Evolutionary conservation across 2,797 vertebrate species (phyloP).

Genomic region (Darevskia mixta): DNA sequence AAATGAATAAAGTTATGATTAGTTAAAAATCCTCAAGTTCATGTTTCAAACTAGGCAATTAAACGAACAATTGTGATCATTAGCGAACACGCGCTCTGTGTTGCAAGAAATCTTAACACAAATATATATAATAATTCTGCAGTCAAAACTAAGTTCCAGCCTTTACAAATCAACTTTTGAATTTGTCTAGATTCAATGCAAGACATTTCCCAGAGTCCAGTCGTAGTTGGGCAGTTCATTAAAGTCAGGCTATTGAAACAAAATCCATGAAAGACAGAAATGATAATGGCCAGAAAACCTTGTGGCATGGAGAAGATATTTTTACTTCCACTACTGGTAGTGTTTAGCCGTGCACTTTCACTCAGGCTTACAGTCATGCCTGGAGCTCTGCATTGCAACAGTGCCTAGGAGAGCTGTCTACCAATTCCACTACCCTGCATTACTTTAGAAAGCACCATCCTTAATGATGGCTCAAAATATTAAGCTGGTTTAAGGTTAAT

Average conservation of each 20-base stretch:
- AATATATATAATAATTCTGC: slow-evolving; percentile 5
- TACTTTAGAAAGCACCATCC: background rate
- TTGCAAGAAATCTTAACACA: slow-evolving; percentile 10
- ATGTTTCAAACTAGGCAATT: slow-evolving; percentile 50
- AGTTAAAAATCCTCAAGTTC: slow-evolving; percentile 70
- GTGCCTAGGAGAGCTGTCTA: background rate
- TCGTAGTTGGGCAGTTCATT: background rate
- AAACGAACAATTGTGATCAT: slow-evolving; percentile 2
- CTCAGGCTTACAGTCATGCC: background rate
- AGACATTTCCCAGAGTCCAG: background rate
- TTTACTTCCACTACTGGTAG: background rate
- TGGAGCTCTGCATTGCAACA: no score
- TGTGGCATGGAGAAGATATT: background rate
- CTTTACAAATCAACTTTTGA: background rate
- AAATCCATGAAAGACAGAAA: background rate
- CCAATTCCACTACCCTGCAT: background rate
- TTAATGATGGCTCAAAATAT: background rate
- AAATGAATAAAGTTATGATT: slow-evolving; percentile 75
- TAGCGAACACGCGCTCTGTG: fast-evolving
- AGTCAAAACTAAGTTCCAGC: background rate
- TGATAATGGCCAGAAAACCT: background rate
- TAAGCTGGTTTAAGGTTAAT: background rate
- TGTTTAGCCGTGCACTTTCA: background rate
- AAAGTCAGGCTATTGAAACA: background rate
- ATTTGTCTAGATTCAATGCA: background rate